A percentile compares a stretch with the other conserved stretches of the same genome.
Conservation (phyloP, 2,797 vertebrate genomes). For the Paratrypauchen microcephalus region DNA sequence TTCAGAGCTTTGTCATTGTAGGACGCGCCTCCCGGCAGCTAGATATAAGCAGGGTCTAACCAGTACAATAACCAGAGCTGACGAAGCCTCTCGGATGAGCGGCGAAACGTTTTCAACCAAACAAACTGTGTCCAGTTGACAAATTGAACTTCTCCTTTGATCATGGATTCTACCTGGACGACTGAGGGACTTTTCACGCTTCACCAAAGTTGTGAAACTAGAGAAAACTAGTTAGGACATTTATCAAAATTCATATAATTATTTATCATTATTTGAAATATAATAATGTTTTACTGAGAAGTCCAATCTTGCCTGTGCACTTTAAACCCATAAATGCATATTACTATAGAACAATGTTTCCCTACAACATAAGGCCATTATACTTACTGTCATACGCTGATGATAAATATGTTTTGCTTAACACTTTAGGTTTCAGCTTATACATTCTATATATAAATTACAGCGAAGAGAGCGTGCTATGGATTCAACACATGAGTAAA, state of each 20-base stretch:
- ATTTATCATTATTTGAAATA: too few relatives aligned
- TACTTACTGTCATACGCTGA: not conserved
- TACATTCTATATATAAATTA: constrained; percentile 1
- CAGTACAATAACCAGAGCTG: too few relatives aligned
- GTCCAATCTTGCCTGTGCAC: not conserved
- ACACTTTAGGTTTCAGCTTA: not conserved
- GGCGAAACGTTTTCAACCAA: too few relatives aligned
- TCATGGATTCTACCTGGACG: too few relatives aligned
- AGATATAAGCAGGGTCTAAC: too few relatives aligned
- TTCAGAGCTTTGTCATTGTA: too few relatives aligned
- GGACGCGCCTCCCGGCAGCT: too few relatives aligned
- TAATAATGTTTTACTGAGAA: not conserved
- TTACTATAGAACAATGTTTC: not conserved
- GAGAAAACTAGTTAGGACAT: not conserved
- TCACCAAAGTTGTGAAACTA: not conserved
- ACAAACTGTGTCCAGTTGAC: too few relatives aligned
- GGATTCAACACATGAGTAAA: not conserved
- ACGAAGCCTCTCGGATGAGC: too few relatives aligned
- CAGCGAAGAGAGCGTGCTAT: not conserved
- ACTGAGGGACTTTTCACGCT: too few relatives aligned
- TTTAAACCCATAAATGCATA: not conserved
- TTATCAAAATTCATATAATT: too few relatives aligned
- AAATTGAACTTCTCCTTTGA: too few relatives aligned
- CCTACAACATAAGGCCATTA: not conserved
- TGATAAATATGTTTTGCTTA: not conserved